These are phyloP conservation scores for Pachliopta kotzebuea DNA, from an alignment of 2,888 invertebrate genomes.

Conservation along the genomic window DNA sequence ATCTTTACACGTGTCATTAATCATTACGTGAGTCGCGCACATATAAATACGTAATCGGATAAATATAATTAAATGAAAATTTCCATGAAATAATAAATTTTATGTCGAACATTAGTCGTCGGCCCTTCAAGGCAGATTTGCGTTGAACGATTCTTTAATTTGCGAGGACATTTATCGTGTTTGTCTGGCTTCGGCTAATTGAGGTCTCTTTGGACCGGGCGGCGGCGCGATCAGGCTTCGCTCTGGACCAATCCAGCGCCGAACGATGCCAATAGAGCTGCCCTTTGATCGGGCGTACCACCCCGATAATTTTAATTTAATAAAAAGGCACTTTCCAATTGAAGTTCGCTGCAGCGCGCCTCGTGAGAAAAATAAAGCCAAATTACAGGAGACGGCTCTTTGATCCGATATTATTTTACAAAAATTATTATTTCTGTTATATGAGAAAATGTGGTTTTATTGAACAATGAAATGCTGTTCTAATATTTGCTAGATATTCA, in stretches of 20 bases:
- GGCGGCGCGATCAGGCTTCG: slow-evolving; percentile 53
- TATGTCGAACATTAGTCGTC: not conserved
- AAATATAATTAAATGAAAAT: not conserved
- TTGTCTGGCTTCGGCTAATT: slow-evolving; percentile 71
- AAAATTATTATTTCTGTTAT: slow-evolving; percentile 10
- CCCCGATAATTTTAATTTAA: slow-evolving; percentile 62
- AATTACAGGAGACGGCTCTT: slow-evolving; percentile 33
- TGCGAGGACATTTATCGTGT: slow-evolving; percentile 67
- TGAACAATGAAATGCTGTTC: not conserved
- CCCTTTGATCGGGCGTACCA: slow-evolving; percentile 61
- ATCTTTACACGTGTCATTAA: no score
- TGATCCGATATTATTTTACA: slow-evolving; percentile 36
- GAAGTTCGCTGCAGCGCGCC: slow-evolving; percentile 39
- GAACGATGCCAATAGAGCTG: slow-evolving; percentile 62
- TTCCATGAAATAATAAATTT: not conserved
- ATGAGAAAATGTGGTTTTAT: not conserved
- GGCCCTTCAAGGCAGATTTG: slow-evolving; percentile 41
- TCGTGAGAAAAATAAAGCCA: slow-evolving; percentile 33
- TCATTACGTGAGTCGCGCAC: no score
- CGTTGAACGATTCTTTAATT: slow-evolving; percentile 71
- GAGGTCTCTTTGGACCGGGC: slow-evolving; percentile 50
- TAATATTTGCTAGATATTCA: not conserved
- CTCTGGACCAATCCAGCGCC: slow-evolving; percentile 62
- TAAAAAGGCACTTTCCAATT: slow-evolving; percentile 52
- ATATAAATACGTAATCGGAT: no score